These are phyloP conservation scores for Linnaemya vulpina DNA, from an alignment of 2,888 invertebrate genomes.

Conservation along the genomic window DNA sequence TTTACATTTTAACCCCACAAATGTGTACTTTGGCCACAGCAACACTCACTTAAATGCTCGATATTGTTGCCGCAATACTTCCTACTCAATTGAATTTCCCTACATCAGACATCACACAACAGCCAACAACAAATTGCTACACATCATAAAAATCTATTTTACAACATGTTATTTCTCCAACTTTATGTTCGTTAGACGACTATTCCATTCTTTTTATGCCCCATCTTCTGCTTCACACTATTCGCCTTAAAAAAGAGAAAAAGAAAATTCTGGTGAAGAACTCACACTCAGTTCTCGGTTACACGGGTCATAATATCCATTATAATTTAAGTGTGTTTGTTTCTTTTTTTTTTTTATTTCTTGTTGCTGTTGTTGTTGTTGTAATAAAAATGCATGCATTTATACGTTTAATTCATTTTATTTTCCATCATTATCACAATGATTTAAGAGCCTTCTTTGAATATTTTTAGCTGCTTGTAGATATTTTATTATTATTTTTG, in stretches of 20 bases:
- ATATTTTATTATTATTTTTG: constrained; percentile 4
- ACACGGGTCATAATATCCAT: constrained; percentile 65
- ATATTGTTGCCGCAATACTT: constrained; percentile 25
- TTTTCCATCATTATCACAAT: constrained; percentile 75
- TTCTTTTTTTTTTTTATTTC: neutral
- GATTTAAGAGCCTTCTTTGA: constrained; percentile 75
- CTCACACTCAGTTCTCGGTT: constrained; percentile 62
- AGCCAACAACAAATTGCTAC: constrained; percentile 81
- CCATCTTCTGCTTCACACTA: constrained; percentile 18
- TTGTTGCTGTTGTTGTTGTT: constrained; percentile 20
- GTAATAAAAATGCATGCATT: constrained; percentile 61
- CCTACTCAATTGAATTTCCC: constrained; percentile 37
- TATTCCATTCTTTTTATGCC: constrained; percentile 5
- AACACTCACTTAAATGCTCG: neutral
- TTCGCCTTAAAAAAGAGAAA: constrained; percentile 12
- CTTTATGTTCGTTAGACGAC: constrained; percentile 40
- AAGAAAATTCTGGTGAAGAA: constrained; percentile 21
- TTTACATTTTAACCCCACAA: neutral
- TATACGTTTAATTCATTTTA: constrained; percentile 54
- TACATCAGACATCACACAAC: constrained; percentile 24
- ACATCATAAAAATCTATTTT: constrained; percentile 80
- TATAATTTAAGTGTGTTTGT: constrained; percentile 34
- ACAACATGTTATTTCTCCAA: constrained; percentile 59
- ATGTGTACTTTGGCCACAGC: neutral
- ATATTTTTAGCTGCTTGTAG: constrained; percentile 34